Evolutionary conservation across 1,140 invertebrate species (phyloP), one percentile per base, ranked within the genome.

Genomic region (Drosophila pallidifrons): DNA sequence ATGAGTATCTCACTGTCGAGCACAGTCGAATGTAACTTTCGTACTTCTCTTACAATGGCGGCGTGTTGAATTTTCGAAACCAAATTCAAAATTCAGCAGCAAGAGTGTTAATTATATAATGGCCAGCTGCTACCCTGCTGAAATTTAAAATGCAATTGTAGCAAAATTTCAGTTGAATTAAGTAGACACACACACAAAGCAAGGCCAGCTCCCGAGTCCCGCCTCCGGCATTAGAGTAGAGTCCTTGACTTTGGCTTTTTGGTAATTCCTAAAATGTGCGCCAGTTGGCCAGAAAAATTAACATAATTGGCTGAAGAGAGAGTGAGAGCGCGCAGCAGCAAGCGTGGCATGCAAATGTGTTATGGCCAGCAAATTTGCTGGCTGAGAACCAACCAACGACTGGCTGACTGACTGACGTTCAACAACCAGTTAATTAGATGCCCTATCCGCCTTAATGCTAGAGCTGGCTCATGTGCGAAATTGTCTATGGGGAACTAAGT

Each of bases 101-200:
- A 41, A 15, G 10, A n/a, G 65, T 69, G 59, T 71, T 64, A 58
- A 71, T 70, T 75, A 58, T 28, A 43, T 47, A 43, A 61, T 74
- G 57, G 41, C 49, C 58, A 59, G 77, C 32, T 54, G 41, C 47
- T 51, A 16, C 2, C 49, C 54, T 41, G 25, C 20, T 32, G 20
- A 41, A 86, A 73, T 82, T 86, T 82, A 57, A 82, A 88, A 77
- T 79, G 79, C 83, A 77, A 82, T 87, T 79, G 68, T 72, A 73
- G 82, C 65, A 79, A 87, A 86, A 79, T 86, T 79, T 41, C 32
- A 25, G 52, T 60, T 70, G 58, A 75, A 67, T 86, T 86, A 82
- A 49, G 52, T 20, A 1, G 8, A 51, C 10, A 28, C 20, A 25
- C 20, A 20, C 3, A 25, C 47, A 55, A 46, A 79, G 74, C 46